Evolutionary conservation across 1,140 invertebrate species (phyloP), one percentile per base, ranked within the genome.

Genomic region (Tetragnatha versicolor): DNA sequence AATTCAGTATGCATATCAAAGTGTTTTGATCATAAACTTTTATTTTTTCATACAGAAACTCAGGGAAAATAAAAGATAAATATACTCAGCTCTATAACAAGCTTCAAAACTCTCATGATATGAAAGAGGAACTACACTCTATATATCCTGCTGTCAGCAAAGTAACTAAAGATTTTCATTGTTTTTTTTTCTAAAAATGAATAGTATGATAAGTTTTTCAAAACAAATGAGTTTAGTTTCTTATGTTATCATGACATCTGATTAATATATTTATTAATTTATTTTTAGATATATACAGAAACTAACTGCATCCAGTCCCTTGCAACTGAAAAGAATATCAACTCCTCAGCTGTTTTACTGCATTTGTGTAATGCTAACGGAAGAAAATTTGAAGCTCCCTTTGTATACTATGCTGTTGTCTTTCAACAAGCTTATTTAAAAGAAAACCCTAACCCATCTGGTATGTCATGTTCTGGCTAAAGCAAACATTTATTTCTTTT

Each of bases 381-480:
- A 6, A 68, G 53, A 12, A 79, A 79, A 49, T 79, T 79, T 60
- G 63, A 79, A 12, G 14, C 17, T 42, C n/a, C 45, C 14, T 79
- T 66, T 58, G 37, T 79, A 9, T 69, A 45, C 27, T 66, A 20
- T 45, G 65, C 76, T 51, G 27, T 35, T 25, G 53, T 68, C 2
- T 3, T 79, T 6, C 63, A 79, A 10, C 65, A 68, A 17, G 25
- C 42, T 0, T 79, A 29, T 61, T 35, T 69, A 12, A 79, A 79
- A 4, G 37, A 69, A 42, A 69, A 3, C 17, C n/a, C 42, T 14
- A 45, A 45, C 2, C 3, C 2, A 14, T 45, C 42, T 45, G 42
- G 42, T 45, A 1, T 45, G 42, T 45, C n/a, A n/a, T n/a, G n/a
- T 45, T 14, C 42, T 1, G 12, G 3, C 3, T 14, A 45, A 45